Evolutionary conservation across 2,888 invertebrate genomes (phyloP).

Genomic region (Rhamnusium bicolor): DNA sequence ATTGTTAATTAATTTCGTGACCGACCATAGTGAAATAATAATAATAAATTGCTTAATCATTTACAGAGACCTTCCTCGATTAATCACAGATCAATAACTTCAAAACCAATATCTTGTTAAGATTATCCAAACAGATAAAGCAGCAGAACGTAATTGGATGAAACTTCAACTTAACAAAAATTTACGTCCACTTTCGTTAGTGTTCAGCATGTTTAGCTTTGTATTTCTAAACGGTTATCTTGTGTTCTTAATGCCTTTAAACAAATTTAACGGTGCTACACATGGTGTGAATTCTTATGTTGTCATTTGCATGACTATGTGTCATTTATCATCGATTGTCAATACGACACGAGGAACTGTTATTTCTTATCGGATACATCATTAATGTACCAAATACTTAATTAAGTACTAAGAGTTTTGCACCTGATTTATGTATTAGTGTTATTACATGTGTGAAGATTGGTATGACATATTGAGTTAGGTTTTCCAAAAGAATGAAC

Average conservation of each 20-base stretch:
- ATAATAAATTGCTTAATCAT: constrained; percentile 47
- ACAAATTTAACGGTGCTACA: constrained; percentile 28
- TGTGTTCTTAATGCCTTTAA: constrained; percentile 5
- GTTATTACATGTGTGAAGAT: not conserved
- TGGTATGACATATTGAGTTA: not conserved
- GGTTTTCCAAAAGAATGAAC: not conserved
- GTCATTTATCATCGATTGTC: constrained; percentile 15
- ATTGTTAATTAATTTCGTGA: constrained; percentile 42
- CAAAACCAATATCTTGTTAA: constrained; percentile 51
- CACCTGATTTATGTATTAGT: not conserved
- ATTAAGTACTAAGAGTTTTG: constrained; percentile 10
- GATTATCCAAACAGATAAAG: constrained; percentile 48
- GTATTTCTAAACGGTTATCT: not conserved
- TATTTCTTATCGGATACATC: constrained; percentile 12
- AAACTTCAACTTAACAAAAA: constrained; percentile 30
- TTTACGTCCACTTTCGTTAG: not conserved
- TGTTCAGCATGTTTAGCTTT: constrained; percentile 9
- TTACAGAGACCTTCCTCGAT: constrained; percentile 38
- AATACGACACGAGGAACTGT: constrained; percentile 3
- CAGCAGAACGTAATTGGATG: constrained; percentile 42
- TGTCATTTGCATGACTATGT: constrained; percentile 21
- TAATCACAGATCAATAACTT: constrained; percentile 50
- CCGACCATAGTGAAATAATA: constrained; percentile 30
- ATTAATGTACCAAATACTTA: constrained; percentile 4
- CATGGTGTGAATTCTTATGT: constrained; percentile 18